Conservation (phyloP, 2,113 vertebrate genomes). For the Syrrhaptes paradoxus region DNA sequence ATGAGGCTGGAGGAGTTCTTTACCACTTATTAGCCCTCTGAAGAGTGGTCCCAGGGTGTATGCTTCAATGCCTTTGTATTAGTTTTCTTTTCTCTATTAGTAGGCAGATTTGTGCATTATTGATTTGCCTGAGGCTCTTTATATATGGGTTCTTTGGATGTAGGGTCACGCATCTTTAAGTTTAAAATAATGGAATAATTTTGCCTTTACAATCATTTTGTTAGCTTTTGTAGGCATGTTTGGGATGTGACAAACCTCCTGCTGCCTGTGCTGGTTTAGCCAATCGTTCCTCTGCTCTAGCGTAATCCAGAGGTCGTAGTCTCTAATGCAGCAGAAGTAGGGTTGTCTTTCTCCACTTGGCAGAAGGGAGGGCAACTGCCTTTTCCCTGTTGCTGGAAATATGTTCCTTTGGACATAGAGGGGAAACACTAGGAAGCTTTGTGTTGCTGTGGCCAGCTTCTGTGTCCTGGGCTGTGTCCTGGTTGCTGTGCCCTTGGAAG, state of each 20-base stretch:
- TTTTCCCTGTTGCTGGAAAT: not conserved
- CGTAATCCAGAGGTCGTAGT: not conserved
- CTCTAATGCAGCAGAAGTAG: not conserved
- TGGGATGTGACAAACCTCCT: not conserved
- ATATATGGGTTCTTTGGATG: not conserved
- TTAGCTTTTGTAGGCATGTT: not conserved
- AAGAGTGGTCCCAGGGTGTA: not conserved
- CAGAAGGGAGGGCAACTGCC: not conserved
- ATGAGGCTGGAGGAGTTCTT: not conserved
- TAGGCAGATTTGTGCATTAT: not conserved
- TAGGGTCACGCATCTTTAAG: not conserved
- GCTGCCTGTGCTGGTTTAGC: not conserved
- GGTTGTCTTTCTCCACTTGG: not conserved
- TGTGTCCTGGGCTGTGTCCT: not conserved
- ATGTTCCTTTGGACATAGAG: not conserved
- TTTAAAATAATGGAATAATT: not conserved
- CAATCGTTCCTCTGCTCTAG: not conserved
- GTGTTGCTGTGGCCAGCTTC: not conserved
- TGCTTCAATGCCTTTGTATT: not conserved
- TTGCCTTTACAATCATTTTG: not conserved
- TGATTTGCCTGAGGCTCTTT: not conserved
- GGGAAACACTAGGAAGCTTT: not conserved
- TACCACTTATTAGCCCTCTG: not conserved
- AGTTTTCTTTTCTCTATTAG: not conserved
- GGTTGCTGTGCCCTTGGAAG: not conserved